Evolutionary conservation across 2,888 invertebrate species (phyloP), one percentile per base, ranked within the genome.

Genomic region (Antheraea assamensis): DNA sequence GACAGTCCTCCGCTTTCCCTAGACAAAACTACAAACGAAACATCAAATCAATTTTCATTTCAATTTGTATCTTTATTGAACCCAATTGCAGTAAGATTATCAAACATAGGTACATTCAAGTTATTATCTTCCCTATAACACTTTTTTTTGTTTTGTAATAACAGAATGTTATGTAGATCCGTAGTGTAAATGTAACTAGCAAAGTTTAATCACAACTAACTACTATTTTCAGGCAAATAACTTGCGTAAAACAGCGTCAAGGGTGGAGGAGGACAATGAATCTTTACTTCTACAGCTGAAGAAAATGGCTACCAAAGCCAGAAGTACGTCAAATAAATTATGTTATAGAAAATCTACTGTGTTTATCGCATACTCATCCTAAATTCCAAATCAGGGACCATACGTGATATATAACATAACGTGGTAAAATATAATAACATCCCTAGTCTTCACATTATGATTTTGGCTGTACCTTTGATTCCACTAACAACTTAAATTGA

Each of bases 201-300:
- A 74, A 70, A 27, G 58, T 78, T 74, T 76, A 83, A 85, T 86
- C 79, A 83, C 78, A 88, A 91, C 89, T 90, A 92, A 92, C 92
- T 86, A 91, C 88, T 92, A 90, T 93, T 94, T 96, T 90, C 96
- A 97, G 97, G 97, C 97, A 90, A 97, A 97, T 95, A 97, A 96
- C 94, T 96, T 97, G 91, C 96, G 98, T 93, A 98, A 97, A 95
- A 98, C 98, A 95, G 96, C 98, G 88, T 96, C 97, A 88, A 97
- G 98, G 87, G 96, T 99, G 90, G 99, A 99, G 95, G 98, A 98
- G 92, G 99, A 99, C 96, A 99, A 99, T 95, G 99, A 99, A 93
- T 98, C 98, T 83, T 96, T 99, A 93, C 97, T 98, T 93, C 96
- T 98, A 95, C 99, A 99, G 96, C 96, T 99, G 95, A 98, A 98